Percentiles rank a stretch among this genome's conserved stretches.
Evolutionary conservation across 2,113 vertebrate species (phyloP).

Genomic region (Pomatostomus ruficeps): DNA sequence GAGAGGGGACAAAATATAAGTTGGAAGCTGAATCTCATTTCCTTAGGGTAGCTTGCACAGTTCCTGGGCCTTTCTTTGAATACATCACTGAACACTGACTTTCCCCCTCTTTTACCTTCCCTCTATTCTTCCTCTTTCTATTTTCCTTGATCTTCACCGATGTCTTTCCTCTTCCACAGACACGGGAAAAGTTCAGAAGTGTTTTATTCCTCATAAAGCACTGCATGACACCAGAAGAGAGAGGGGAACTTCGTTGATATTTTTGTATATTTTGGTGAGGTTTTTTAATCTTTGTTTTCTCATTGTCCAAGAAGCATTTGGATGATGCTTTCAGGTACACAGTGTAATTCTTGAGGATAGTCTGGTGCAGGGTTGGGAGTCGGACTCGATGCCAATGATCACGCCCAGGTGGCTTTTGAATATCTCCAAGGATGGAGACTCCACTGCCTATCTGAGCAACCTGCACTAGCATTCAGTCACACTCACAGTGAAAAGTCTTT

Average conservation of each 20-base stretch:
- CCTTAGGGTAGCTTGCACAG: background rate
- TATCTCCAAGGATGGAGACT: background rate
- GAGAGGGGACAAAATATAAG: background rate
- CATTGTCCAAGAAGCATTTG: background rate
- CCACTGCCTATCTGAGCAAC: background rate
- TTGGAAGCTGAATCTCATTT: background rate
- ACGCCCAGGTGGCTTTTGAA: background rate
- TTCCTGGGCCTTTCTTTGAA: background rate
- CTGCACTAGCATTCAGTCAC: background rate
- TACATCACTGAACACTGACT: background rate
- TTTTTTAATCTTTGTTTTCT: background rate
- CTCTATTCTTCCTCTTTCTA: background rate
- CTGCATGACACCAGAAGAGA: background rate
- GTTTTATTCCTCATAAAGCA: background rate
- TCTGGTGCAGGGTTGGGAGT: background rate
- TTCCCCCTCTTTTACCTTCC: background rate
- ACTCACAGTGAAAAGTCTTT: background rate
- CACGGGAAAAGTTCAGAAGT: background rate
- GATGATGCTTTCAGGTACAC: background rate
- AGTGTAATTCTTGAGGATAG: background rate
- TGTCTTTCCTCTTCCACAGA: background rate
- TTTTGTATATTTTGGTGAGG: background rate
- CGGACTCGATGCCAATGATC: fast-evolving
- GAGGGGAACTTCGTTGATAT: background rate
- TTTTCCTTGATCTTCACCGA: background rate